Conservation (phyloP, 2,888 invertebrate species). For the Mythimna pallens region DNA sequence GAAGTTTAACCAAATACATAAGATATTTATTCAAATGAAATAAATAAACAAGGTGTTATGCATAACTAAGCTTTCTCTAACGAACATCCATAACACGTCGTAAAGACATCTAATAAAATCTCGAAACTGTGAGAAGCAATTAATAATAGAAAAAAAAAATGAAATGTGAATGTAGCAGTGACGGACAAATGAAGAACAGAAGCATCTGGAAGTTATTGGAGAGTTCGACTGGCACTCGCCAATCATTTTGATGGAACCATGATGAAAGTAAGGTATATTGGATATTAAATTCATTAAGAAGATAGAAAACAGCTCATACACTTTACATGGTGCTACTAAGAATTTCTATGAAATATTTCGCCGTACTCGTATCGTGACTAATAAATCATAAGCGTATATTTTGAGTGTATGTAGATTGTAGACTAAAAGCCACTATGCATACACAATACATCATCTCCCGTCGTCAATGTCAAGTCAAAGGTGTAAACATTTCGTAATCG, state of each 20-base stretch:
- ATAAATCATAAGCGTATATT: conserved; percentile 33
- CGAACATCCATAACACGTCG: conserved; percentile 21
- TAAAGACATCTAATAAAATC: conserved; percentile 18
- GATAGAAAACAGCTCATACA: conserved; percentile 23
- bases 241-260: neutral
- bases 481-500: conserved; percentile 66
- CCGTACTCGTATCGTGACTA: conserved; percentile 12
- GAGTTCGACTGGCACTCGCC: neutral
- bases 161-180: conserved; percentile 8
- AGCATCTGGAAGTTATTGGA: neutral
- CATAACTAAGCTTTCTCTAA: conserved; percentile 35
- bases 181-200: conserved; percentile 3
- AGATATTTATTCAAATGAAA: too few relatives aligned
- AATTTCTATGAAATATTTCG: conserved; percentile 5
- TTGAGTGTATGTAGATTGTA: conserved; percentile 21
- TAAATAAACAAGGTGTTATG: conserved; percentile 25
- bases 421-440: conserved; percentile 42
- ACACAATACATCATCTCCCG: conserved; percentile 36
- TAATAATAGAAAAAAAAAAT: neutral
- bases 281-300: neutral
- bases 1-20: too few relatives aligned
- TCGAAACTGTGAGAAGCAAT: conserved; percentile 18
- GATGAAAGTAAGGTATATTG: conserved; percentile 24
- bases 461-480: conserved; percentile 55
- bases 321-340: neutral